These are phyloP conservation scores for Xenops minutus DNA, from an alignment of 2,797 vertebrate species.

Conservation along the genomic window DNA sequence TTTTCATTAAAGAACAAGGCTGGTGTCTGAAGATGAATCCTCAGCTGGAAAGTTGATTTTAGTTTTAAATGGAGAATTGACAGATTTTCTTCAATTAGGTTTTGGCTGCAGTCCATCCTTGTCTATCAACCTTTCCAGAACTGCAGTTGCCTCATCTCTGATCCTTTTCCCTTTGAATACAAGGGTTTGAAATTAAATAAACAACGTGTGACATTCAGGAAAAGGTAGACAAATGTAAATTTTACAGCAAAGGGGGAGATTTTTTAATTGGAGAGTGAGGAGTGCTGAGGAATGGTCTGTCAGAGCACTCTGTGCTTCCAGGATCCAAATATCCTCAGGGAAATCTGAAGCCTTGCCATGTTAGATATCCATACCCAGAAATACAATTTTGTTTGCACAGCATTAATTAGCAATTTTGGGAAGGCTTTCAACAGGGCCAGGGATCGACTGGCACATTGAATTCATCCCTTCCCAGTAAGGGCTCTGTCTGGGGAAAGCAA, in stretches of 20 bases:
- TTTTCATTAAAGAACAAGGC: conserved; percentile 23
- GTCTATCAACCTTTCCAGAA: conserved; percentile 26
- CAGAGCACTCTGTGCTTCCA: not conserved
- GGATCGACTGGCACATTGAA: not conserved
- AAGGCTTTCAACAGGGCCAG: not conserved
- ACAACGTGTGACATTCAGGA: conserved; percentile 21
- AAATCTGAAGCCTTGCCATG: not conserved
- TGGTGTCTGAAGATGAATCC: conserved; percentile 57
- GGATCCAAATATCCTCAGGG: not conserved
- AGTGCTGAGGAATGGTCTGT: not conserved
- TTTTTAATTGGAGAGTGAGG: not conserved
- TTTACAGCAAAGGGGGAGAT: not conserved
- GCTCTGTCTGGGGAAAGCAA: not conserved
- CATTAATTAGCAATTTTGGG: not conserved
- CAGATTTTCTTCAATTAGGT: conserved; percentile 12
- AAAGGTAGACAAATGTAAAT: conserved; percentile 4
- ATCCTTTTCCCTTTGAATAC: conserved; percentile 21
- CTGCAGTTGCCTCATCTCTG: not conserved
- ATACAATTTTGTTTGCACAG: conserved; percentile 1
- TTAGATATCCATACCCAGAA: conserved; percentile 18
- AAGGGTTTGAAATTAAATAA: conserved; percentile 30
- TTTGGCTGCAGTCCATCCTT: conserved; percentile 19
- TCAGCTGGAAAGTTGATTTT: conserved; percentile 44
- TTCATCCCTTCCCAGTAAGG: not conserved
- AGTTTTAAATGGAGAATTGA: conserved; percentile 37